Evolutionary conservation across 2,797 vertebrate species (phyloP), one percentile per base, ranked within the genome.

Genomic region (Buceros bicornis): DNA sequence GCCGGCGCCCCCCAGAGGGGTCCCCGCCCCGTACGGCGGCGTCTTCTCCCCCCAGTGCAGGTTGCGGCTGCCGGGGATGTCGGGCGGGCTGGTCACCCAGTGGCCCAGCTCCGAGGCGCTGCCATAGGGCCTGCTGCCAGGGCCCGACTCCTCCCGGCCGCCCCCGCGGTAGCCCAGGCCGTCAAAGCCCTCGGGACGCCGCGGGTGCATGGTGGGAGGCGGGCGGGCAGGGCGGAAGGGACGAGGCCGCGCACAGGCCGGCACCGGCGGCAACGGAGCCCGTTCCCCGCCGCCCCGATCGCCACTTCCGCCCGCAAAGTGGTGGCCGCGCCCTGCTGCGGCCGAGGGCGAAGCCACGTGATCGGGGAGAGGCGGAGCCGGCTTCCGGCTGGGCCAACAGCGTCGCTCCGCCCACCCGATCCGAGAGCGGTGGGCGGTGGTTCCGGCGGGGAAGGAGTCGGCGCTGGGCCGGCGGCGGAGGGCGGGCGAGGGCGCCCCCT

Each of bases 61-160:
- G 97, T 99, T 99, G 85, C 99, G 98, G 98, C 99, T 99, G 31
- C 99, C 99, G 13, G 99, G 99, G 85, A 99, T 99, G 96, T 99
- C 99, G 4, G 99, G 99, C 25, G 99, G 99, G 37, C 98, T 99
- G 21, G 98, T 99, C 90, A 99, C 98, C 99, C 99, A 99, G 74
- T 98, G 98, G 77, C 98, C 97, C 81, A 98, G 98, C 51, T 98
- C 98, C 48, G 98, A 94, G 43, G 97, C 97, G 25, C 98, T 97
- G 94, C 98, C 98, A 79, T 98, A 99, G 92, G 98, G 98, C 96
- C 98, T 98, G 77, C 97, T 96, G 29, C 96, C 79, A 25, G 97
- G 70, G 93, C 98, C 97, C 26, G 95, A 97, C 43, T 98, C 98
- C 42, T 98, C 99, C 20, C 98, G 98, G 78, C 98, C 98, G 25